Base-by-base conservation (phyloP, 2,888 invertebrate species). In the Alviniconcha strummeri region DNA sequence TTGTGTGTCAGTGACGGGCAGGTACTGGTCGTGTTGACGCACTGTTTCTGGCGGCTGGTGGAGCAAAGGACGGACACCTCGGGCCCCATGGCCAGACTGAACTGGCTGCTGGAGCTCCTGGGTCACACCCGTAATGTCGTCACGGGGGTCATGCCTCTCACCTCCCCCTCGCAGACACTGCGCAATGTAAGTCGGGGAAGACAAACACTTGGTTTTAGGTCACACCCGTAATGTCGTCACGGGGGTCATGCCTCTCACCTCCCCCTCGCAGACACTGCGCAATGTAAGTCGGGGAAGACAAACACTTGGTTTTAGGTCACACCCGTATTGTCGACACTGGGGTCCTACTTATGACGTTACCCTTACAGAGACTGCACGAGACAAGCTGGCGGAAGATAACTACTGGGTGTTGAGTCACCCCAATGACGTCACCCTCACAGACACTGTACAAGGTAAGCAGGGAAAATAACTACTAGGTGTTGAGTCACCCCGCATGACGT, bases 81-180 rank as follows among this genome's bases (percentile, higher is more conserved):
- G 71, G 87, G 87, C 56, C 83, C 86, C 13, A 81, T 88, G 80
- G 84, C 86, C 56, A 84, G 90, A 17, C 85, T 90, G 67, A 90
- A 91, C 81, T 93, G 93, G 93, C 83, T 92, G 36, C 84, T 91
- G 55, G 92, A 92, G 80, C 86, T 92, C 72, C 88, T 92, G 85
- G 93, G 93, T 9, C 91, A 92, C 85, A 86, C 89, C n/a, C 87
- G 89, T 77, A 92, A 91, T 82, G 86, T 92, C 60, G 88, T 88
- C 52, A 87, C 87, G 60, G 87, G 88, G 6, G 86, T 85, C 3
- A 82, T 88, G 74, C 86, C 85, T 57, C 85, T 90, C 74, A 80
- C 86, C 54, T 86, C 86, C 19, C 81, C 85, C 54, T 80, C 86
- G 36, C 87, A 84, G 36, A 67, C 88, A n/a, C 82, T 84, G 36